phyloP scores from a whole-genome alignment of 2,888 invertebrate genomes.

The Monoplex corrugatus region DNA sequence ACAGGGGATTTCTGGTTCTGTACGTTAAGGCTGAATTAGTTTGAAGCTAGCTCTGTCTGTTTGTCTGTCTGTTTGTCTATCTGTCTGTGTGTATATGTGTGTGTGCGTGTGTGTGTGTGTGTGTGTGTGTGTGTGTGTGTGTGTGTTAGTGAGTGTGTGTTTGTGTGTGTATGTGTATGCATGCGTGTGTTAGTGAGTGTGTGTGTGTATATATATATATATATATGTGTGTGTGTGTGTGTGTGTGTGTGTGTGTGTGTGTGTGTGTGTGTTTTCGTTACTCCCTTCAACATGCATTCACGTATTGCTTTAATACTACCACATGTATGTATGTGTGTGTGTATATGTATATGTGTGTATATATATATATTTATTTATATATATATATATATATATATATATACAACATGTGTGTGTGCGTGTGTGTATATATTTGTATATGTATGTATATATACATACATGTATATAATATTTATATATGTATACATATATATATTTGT shows the following conservation, averaged over 20 bases:
- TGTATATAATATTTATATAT: too few species aligned
- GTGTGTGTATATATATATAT: neutral
- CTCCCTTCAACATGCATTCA: too few species aligned
- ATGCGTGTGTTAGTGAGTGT: neutral
- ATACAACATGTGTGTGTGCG: neutral
- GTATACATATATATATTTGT: too few species aligned
- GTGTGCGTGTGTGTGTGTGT: neutral
- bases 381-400: neutral
- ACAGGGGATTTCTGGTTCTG: too few species aligned
- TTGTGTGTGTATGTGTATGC: neutral
- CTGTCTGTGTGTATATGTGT: conserved; percentile 5
- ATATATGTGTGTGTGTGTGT: neutral
- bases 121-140: neutral
- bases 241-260: neutral
- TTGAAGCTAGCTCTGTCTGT: too few species aligned
- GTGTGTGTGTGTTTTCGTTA: conserved; percentile 2
- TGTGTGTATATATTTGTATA: neutral
- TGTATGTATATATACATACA: too few species aligned
- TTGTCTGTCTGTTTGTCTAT: neutral
- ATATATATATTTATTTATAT: neutral
- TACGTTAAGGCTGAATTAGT: too few species aligned
- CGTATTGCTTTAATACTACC: too few species aligned
- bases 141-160: neutral
- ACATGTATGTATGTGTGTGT: neutral
- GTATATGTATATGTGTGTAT: neutral